phyloP scores from a whole-genome alignment of 2,888 invertebrate genomes.

The Ennomos erosarius region DNA sequence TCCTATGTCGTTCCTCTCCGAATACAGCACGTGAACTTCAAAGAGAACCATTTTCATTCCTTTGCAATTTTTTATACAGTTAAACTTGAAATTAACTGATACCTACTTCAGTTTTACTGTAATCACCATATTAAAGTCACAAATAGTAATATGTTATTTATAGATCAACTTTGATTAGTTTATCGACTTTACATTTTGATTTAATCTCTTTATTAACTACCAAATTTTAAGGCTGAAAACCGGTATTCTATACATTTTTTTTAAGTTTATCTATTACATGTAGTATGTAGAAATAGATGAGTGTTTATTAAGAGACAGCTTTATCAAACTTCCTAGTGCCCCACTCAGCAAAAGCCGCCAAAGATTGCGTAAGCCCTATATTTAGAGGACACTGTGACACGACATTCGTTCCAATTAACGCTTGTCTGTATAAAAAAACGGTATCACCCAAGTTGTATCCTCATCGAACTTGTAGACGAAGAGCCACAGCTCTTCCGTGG shows the following conservation, averaged over 20 bases:
- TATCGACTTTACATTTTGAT: neutral
- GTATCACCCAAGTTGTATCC: constrained; percentile 31
- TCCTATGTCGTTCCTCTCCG: constrained; percentile 30
- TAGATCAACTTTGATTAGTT: too few relatives aligned
- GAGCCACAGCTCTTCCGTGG: constrained; percentile 40
- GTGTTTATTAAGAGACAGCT: constrained; percentile 22
- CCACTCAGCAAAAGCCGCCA: constrained; percentile 12
- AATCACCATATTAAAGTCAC: too few relatives aligned
- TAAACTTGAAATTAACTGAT: too few relatives aligned
- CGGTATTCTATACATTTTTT: neutral
- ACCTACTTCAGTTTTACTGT: too few relatives aligned
- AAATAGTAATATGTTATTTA: too few relatives aligned
- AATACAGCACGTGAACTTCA: too few relatives aligned
- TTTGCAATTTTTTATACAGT: too few relatives aligned
- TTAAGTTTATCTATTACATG: too few relatives aligned
- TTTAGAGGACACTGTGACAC: constrained; percentile 45
- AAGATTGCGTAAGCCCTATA: constrained; percentile 37
- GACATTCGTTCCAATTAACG: constrained; percentile 44
- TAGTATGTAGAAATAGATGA: neutral
- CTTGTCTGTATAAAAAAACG: constrained; percentile 33
- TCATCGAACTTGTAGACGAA: constrained; percentile 23
- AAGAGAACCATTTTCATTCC: too few relatives aligned
- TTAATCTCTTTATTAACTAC: constrained; percentile 4
- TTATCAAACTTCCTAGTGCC: constrained; percentile 18
- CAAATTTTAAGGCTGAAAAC: neutral